Conservation (phyloP, 2,113 vertebrate species). For the Chaenocephalus aceratus region DNA sequence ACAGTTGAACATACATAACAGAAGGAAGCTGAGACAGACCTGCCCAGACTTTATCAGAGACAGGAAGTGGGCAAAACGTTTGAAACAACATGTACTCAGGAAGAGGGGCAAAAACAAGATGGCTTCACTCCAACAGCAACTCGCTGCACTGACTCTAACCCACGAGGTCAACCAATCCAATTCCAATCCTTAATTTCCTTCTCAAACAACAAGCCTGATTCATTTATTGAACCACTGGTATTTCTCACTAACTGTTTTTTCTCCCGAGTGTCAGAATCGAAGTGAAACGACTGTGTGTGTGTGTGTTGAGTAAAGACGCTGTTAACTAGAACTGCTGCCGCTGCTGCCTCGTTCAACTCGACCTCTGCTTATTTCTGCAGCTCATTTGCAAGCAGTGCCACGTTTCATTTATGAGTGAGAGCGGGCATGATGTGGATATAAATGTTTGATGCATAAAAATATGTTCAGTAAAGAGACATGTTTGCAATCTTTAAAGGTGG, state of each 20-base stretch:
- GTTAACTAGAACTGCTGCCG: neutral
- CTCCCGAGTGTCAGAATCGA: neutral
- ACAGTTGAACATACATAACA: neutral
- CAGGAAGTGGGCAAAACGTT: constrained; percentile 30
- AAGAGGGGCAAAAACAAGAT: neutral
- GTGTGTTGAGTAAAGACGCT: neutral
- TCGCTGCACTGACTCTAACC: neutral
- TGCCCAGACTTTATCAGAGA: neutral
- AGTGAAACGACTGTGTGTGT: neutral
- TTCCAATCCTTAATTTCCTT: neutral
- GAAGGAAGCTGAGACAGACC: neutral
- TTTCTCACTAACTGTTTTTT: neutral
- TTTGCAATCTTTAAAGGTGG: neutral
- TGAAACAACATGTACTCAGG: constrained; percentile 18
- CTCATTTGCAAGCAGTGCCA: constrained; percentile 14
- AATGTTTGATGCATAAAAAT: neutral
- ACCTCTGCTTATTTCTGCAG: constrained; percentile 29
- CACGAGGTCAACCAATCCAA: neutral
- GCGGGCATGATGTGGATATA: constrained; percentile 6
- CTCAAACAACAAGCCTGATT: constrained; percentile 1
- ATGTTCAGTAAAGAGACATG: neutral
- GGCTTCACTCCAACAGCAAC: neutral
- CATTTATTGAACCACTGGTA: neutral
- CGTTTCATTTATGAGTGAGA: constrained; percentile 48
- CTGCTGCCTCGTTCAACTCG: neutral